phyloP scores from a whole-genome alignment of 1,140 invertebrate genomes.

The Drosophila mauritiana region DNA sequence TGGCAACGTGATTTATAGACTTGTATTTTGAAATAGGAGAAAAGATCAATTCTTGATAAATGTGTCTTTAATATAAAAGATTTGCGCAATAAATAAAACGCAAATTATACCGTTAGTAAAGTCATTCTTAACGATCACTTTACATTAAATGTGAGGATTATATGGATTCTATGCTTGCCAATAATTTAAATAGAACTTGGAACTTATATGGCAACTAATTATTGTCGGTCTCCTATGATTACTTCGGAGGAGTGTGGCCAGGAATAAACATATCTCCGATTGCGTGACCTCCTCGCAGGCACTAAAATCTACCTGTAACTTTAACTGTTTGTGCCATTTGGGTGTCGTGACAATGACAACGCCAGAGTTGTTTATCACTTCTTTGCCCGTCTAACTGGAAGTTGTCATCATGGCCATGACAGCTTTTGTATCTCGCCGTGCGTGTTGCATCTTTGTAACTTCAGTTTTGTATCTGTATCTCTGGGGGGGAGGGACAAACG shows the following conservation, averaged over 20 bases:
- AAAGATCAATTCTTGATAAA: not conserved
- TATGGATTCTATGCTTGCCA: not conserved
- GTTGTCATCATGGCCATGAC: constrained; percentile 68
- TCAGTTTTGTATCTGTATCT: constrained; percentile 19
- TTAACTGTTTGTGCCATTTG: constrained; percentile 70
- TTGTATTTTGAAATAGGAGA: no score
- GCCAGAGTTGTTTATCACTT: constrained; percentile 50
- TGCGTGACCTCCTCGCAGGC: constrained; percentile 48
- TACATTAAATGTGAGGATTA: no score
- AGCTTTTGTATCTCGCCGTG: constrained; percentile 42
- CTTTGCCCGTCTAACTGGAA: constrained; percentile 61
- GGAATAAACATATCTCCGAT: constrained; percentile 26
- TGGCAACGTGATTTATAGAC: not conserved
- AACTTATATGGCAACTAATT: not conserved
- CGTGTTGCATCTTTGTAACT: constrained; percentile 8
- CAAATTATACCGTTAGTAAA: no score
- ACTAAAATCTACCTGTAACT: constrained; percentile 47
- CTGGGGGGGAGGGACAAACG: constrained; percentile 13
- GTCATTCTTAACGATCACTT: no score
- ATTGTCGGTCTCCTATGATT: no score
- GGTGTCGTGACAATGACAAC: constrained; percentile 69
- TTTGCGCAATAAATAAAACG: no score
- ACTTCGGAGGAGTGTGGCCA: not conserved
- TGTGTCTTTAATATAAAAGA: no score
- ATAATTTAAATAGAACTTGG: not conserved